Evolutionary conservation across 1,140 invertebrate species (phyloP).

Genomic region (Brachionus asplanchnoidis): DNA sequence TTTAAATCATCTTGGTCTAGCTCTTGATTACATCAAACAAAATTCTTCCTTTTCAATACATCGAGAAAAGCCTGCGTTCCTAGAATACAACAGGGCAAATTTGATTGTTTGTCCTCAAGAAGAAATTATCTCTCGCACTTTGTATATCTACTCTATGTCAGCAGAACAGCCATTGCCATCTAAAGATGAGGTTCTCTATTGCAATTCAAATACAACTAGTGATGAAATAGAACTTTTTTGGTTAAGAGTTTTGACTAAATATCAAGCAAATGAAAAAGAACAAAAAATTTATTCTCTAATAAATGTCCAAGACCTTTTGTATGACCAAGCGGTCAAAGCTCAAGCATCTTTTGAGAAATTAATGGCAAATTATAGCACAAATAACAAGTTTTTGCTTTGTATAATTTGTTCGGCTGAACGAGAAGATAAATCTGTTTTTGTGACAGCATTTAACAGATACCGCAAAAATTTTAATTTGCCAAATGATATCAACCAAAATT

Average conservation of each 20-base stretch:
- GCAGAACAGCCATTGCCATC: slow-evolving; percentile 45
- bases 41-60: slow-evolving; percentile 40
- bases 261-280: background rate
- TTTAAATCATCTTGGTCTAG: slow-evolving; percentile 50
- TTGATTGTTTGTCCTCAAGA: slow-evolving; percentile 49
- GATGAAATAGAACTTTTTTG: slow-evolving; percentile 47
- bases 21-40: slow-evolving; percentile 45
- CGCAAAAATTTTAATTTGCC: slow-evolving; percentile 43
- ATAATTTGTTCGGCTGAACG: slow-evolving; percentile 46
- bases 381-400: background rate
- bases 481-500: background rate
- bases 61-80: slow-evolving; percentile 45
- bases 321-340: slow-evolving; percentile 16
- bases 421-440: slow-evolving; percentile 46
- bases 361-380: background rate
- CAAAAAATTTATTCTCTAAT: slow-evolving; percentile 15
- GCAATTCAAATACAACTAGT: slow-evolving; percentile 48
- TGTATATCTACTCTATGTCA: background rate
- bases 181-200: slow-evolving; percentile 52
- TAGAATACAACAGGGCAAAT: slow-evolving; percentile 47
- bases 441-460: slow-evolving; percentile 47
- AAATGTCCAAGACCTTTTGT: slow-evolving; percentile 13
- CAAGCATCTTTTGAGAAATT: background rate
- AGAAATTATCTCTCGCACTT: slow-evolving; percentile 42
- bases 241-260: background rate